Evolutionary conservation across 2,113 vertebrate genomes (phyloP), one percentile per base, ranked within the genome.

Genomic region (Dicaeum eximium): DNA sequence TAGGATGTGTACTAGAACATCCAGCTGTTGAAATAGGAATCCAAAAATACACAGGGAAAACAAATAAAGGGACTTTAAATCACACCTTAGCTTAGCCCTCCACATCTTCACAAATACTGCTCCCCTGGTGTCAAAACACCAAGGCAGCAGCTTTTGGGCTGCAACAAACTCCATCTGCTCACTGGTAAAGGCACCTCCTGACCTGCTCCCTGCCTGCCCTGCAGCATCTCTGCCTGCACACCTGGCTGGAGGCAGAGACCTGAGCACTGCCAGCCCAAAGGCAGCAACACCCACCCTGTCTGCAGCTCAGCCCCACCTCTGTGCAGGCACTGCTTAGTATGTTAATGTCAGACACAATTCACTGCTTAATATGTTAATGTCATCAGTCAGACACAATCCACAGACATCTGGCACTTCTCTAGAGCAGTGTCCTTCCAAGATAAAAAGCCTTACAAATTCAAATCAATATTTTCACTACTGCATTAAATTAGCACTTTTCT

Each of bases 401-500:
- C 61, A 48, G 92, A 82, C 92, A 96, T 60, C 93, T 96, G 95
- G 84, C 85, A 82, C 92, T 87, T 82, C 73, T 37, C 78, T 44
- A 45, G 9, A 53, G 31, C 74, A 44, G 6, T 61, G 88, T n/a
- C 90, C 89, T 94, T 88, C 61, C 66, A 72, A 79, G 65, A 91
- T 21, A 89, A 78, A 93, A 72, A 94, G 66, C 89, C 50, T 92
- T 90, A 89, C 53, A 86, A 64, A 95, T 95, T 93, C 84, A 95
- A 97, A 94, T 91, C 86, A 80, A 47, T 95, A 95, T 92, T 90
- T 92, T 85, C 91, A 77, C 54, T 75, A 45, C 66, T 58, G 74
- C 91, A 95, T 90, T 85, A 79, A 95, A 95, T 96, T 95, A 96
- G 80, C 91, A 77, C 69, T 54, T 95, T 65, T 91, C 80, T 89